phyloP scores from a whole-genome alignment of 2,888 invertebrate genomes.

The Nomada fabriciana region DNA sequence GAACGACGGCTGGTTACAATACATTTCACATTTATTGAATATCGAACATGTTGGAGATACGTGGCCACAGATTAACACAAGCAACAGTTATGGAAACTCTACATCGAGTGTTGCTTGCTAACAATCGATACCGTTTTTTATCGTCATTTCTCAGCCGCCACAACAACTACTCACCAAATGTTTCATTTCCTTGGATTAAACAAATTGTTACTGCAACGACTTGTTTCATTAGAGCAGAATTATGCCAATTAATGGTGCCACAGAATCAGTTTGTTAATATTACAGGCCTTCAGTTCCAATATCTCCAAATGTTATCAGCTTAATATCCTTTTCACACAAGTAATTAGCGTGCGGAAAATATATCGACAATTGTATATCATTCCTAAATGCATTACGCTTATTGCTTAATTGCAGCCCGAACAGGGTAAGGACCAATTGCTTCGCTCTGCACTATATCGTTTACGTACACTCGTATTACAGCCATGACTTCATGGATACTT shows the following conservation, averaged over 20 bases:
- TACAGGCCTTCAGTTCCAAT: too few species aligned
- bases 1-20: slow-evolving; percentile 17
- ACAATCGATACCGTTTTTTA: not conserved
- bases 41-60: not conserved
- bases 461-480: not conserved
- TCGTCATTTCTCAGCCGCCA: too few species aligned
- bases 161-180: too few species aligned
- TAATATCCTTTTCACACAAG: too few species aligned
- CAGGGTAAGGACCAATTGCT: slow-evolving; percentile 26
- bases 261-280: too few species aligned
- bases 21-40: slow-evolving; percentile 30
- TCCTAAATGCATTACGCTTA: slow-evolving; percentile 21
- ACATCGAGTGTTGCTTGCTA: too few species aligned
- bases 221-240: too few species aligned
- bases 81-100: not conserved
- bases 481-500: slow-evolving; percentile 1
- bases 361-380: not conserved
- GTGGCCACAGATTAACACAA: not conserved
- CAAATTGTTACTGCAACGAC: too few species aligned
- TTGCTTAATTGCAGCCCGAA: slow-evolving; percentile 17
- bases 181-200: too few species aligned
- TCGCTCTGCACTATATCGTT: slow-evolving; percentile 3
- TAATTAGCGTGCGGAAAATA: too few species aligned
- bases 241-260: too few species aligned
- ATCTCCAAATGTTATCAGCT: too few species aligned